Percentiles rank a stretch among this genome's conserved stretches.
Conservation (phyloP, 2,797 vertebrate species). For the Lepus townsendii region DNA sequence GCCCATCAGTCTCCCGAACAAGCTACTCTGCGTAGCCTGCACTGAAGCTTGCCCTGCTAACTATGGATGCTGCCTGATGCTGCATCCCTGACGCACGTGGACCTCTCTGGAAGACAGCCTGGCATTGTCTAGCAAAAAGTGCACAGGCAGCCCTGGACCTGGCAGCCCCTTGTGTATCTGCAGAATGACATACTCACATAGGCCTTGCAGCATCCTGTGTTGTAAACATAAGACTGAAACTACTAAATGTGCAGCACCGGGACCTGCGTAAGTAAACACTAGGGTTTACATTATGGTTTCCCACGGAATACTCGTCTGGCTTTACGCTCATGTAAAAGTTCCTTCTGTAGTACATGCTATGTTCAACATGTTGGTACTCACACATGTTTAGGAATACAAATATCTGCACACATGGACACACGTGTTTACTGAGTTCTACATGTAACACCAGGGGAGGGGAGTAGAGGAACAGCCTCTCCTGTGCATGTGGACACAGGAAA, state of each 20-base stretch:
- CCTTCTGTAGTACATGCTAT: background rate
- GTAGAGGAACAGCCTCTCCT: background rate
- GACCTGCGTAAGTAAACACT: background rate
- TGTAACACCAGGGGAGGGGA: background rate
- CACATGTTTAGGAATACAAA: background rate
- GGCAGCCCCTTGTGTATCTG: background rate
- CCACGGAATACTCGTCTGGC: no score
- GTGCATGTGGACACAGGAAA: background rate
- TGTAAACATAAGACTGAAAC: background rate
- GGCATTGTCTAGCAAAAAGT: conserved; percentile 23
- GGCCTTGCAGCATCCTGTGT: background rate
- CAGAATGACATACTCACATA: background rate
- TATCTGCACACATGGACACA: background rate
- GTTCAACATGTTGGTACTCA: conserved; percentile 27
- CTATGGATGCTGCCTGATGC: background rate
- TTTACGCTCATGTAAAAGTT: background rate
- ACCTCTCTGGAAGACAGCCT: background rate
- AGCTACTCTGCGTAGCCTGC: background rate
- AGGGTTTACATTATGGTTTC: background rate
- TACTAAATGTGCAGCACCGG: background rate
- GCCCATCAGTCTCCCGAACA: background rate
- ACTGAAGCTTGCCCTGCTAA: background rate
- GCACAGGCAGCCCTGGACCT: background rate
- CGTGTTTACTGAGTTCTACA: background rate
- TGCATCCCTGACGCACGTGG: background rate